Evolutionary conservation across 2,797 vertebrate genomes (phyloP).

Genomic region (Semaprochilodus insignis): DNA sequence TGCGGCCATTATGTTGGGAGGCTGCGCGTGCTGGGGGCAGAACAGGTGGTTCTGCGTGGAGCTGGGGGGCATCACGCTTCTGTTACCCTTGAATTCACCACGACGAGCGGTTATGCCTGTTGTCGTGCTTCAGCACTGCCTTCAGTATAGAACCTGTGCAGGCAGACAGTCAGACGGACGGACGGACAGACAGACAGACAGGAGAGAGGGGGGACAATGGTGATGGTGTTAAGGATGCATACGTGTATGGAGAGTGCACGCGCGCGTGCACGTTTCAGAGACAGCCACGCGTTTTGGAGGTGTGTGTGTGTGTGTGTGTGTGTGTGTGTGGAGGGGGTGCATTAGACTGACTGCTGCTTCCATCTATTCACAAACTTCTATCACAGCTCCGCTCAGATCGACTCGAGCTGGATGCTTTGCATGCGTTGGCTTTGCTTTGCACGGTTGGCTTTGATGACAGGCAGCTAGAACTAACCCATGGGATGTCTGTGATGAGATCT

Average conservation of each 20-base stretch:
- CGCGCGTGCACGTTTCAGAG: slow-evolving; percentile 42
- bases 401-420: too few relatives aligned
- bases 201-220: background rate
- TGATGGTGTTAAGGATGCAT: background rate
- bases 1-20: slow-evolving; percentile 52
- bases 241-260: background rate
- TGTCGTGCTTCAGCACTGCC: too few relatives aligned
- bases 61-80: background rate
- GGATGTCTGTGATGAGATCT: background rate
- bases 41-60: slow-evolving; percentile 67
- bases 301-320: slow-evolving; percentile 23
- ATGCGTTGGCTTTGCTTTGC: background rate
- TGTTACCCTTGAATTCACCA: background rate
- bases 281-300: slow-evolving; percentile 32
- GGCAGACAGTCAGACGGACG: too few relatives aligned
- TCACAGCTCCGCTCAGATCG: background rate
- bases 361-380: background rate
- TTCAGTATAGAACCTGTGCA: too few relatives aligned
- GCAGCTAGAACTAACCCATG: background rate
- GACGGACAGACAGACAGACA: background rate
- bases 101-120: too few relatives aligned
- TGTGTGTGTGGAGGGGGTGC: background rate
- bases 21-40: slow-evolving; percentile 25
- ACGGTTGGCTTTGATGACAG: background rate
- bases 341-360: background rate